Percentiles rank a stretch among this genome's conserved stretches.
These are phyloP conservation scores for Schmidtea mediterranea DNA, from an alignment of 1,140 invertebrate genomes.

Conservation along the genomic window DNA sequence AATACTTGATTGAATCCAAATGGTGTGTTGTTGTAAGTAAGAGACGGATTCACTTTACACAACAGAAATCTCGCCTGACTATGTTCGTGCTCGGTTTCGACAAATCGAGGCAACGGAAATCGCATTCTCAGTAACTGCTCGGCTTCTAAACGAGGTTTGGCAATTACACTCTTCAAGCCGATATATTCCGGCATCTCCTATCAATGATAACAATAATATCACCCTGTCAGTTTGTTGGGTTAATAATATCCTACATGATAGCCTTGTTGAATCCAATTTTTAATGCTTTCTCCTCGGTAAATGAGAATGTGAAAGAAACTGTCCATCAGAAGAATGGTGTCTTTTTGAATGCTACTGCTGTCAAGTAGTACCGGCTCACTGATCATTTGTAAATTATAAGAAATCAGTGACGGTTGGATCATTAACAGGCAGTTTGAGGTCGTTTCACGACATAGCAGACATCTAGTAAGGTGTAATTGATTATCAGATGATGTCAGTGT, in stretches of 20 bases:
- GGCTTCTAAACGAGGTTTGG: constrained; percentile 84
- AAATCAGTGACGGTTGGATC: constrained; percentile 95
- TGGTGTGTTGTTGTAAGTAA: constrained; percentile 79
- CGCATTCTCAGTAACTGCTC: constrained; percentile 72
- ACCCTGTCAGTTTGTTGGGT: constrained; percentile 45
- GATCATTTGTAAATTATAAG: constrained; percentile 86
- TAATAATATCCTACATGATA: background rate
- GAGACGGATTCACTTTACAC: constrained; percentile 95
- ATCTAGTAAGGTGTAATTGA: background rate
- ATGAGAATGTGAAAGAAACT: constrained; percentile 99
- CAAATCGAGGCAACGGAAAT: constrained; percentile 93
- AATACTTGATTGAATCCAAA: background rate
- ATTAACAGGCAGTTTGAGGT: constrained; percentile 90
- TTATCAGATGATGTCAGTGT: too few species aligned
- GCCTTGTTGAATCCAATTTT: background rate
- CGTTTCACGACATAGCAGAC: constrained; percentile 42
- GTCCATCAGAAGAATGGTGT: constrained; percentile 90
- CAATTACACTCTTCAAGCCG: constrained; percentile 75
- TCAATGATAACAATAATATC: constrained; percentile 51
- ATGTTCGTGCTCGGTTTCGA: constrained; percentile 89
- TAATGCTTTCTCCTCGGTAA: constrained; percentile 47
- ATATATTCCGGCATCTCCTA: constrained; percentile 86
- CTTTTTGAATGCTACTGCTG: constrained; percentile 80
- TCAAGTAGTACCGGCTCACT: constrained; percentile 46
- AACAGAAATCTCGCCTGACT: constrained; percentile 71